Percentiles rank a stretch among this genome's conserved stretches.
phyloP scores from a whole-genome alignment of 2,113 vertebrate species.

The Gymnarchus niloticus region DNA sequence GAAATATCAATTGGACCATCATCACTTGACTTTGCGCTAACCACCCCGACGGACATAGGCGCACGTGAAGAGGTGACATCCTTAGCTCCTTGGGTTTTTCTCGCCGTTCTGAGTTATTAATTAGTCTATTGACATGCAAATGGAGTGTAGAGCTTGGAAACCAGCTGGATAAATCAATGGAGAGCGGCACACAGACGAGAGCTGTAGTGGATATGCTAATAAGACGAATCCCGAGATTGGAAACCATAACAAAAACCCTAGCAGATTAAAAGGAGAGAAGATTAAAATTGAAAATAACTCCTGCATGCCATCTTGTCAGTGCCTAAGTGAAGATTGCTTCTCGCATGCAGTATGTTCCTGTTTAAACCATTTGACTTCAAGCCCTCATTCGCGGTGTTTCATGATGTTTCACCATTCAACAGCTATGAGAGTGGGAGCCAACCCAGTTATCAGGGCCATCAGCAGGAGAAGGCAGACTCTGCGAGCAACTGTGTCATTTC shows the following conservation, averaged over 20 bases:
- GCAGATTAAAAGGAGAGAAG: conserved; percentile 7
- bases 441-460: not conserved
- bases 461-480: not conserved
- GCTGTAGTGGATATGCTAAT: not conserved
- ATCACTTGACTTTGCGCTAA: conserved; percentile 2
- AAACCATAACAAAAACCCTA: not conserved
- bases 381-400: not conserved
- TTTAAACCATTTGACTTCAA: not conserved
- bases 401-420: no score
- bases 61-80: not conserved
- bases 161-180: not conserved
- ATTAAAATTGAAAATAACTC: conserved; percentile 7
- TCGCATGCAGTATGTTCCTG: not conserved
- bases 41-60: not conserved
- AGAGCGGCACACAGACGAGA: not conserved
- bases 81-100: not conserved
- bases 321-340: not conserved
- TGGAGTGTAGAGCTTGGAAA: not conserved
- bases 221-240: not conserved
- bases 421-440: not conserved
- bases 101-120: conserved; percentile 5
- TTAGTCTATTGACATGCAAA: conserved; percentile 13
- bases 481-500: not conserved
- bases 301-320: not conserved
- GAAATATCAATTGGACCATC: conserved; percentile 11